Evolutionary conservation across 2,888 invertebrate species (phyloP).

Genomic region (Limnephilus lunatus): DNA sequence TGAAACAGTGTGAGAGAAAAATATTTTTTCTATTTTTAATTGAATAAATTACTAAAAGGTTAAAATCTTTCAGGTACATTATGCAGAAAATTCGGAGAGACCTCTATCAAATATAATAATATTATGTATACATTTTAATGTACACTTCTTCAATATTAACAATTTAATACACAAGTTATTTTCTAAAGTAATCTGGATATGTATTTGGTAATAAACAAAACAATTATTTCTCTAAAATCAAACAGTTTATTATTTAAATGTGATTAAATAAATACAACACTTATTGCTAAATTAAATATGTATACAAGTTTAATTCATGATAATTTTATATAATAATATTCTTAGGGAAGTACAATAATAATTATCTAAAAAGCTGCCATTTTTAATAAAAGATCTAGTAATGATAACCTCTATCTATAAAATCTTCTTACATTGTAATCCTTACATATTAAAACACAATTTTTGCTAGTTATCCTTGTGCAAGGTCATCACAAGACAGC

Average conservation of each 20-base stretch:
- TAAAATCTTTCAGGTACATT: background rate
- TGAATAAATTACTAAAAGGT: too few relatives aligned
- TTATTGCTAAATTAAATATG: background rate
- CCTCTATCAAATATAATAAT: background rate
- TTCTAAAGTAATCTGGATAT: background rate
- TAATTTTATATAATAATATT: background rate
- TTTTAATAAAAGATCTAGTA: conserved; percentile 6
- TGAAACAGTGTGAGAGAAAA: too few relatives aligned
- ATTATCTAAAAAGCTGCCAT: conserved; percentile 18
- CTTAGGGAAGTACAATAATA: background rate
- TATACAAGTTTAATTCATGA: background rate
- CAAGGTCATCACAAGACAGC: background rate
- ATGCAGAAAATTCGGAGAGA: background rate
- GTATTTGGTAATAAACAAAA: background rate
- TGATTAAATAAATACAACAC: background rate
- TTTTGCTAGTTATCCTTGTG: conserved; percentile 42
- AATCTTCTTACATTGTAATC: background rate
- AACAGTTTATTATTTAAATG: background rate
- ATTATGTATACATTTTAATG: too few relatives aligned
- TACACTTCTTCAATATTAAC: background rate
- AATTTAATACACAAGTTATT: background rate
- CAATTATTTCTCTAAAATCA: background rate
- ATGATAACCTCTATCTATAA: background rate
- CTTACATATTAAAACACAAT: background rate
- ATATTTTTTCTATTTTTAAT: too few relatives aligned